phyloP scores from a whole-genome alignment of 2,113 vertebrate genomes.

The Corythaeola cristata region DNA sequence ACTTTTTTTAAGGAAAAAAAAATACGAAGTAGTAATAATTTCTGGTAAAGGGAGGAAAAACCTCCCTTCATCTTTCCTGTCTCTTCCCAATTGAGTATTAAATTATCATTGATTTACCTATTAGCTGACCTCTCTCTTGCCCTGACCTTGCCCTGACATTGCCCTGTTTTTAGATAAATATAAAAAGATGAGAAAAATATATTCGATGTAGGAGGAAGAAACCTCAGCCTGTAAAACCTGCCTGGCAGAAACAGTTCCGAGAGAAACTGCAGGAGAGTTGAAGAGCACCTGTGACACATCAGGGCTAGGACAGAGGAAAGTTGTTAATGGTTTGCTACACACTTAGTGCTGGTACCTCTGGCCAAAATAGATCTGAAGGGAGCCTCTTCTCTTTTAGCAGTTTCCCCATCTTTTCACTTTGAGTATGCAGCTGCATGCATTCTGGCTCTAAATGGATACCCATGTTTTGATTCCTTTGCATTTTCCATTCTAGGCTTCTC shows the following conservation, averaged over 20 bases:
- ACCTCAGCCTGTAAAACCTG: not conserved
- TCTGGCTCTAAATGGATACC: not conserved
- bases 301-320: not conserved
- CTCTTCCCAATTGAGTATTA: not conserved
- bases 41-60: not conserved
- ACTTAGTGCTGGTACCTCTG: not conserved
- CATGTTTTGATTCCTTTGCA: not conserved
- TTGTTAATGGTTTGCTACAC: not conserved
- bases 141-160: not conserved
- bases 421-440: not conserved
- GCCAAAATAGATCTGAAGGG: not conserved
- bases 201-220: not conserved
- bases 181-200: not conserved
- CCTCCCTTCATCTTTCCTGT: not conserved
- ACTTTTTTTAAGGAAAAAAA: too few relatives aligned
- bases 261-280: not conserved
- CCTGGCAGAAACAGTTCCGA: not conserved
- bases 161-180: not conserved
- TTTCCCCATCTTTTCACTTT: not conserved
- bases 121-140: not conserved
- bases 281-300: not conserved
- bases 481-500: not conserved
- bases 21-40: not conserved
- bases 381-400: not conserved
- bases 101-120: not conserved